These are phyloP conservation scores for Aurelia aurita DNA, from an alignment of 30 jellyfish, hydroid and myxozoan species.

Conservation along the genomic window DNA sequence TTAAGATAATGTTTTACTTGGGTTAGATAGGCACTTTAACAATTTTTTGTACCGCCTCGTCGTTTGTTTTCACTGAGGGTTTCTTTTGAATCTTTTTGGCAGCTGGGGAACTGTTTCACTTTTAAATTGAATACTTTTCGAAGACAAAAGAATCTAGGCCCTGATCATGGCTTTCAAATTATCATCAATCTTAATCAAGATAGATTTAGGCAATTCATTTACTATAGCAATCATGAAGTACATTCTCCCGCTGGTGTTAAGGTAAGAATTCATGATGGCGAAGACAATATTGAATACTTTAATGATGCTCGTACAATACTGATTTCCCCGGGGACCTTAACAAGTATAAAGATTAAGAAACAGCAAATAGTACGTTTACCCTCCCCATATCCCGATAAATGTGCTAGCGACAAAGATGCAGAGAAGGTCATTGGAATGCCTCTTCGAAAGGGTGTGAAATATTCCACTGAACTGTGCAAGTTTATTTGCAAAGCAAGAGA, in stretches of 20 bases:
- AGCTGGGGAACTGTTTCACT: not conserved
- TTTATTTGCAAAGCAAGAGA: not conserved
- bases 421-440: not conserved
- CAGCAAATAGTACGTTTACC: not conserved
- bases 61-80: too few species aligned
- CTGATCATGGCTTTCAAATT: not conserved
- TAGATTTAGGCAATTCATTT: too few species aligned
- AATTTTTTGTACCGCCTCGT: too few species aligned
- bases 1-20: too few species aligned
- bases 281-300: not conserved
- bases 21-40: too few species aligned
- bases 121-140: not conserved
- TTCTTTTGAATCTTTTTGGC: not conserved
- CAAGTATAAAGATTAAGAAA: not conserved
- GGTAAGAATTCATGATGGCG: not conserved
- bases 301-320: not conserved
- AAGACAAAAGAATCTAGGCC: not conserved
- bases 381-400: slow-evolving; percentile 5
- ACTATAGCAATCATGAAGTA: too few species aligned
- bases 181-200: not conserved
- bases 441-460: not conserved
- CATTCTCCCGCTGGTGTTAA: not conserved
- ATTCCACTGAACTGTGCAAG: not conserved
- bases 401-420: not conserved
- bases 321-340: not conserved